phyloP scores from a whole-genome alignment of 2,113 vertebrate species.

The Serinus canaria region DNA sequence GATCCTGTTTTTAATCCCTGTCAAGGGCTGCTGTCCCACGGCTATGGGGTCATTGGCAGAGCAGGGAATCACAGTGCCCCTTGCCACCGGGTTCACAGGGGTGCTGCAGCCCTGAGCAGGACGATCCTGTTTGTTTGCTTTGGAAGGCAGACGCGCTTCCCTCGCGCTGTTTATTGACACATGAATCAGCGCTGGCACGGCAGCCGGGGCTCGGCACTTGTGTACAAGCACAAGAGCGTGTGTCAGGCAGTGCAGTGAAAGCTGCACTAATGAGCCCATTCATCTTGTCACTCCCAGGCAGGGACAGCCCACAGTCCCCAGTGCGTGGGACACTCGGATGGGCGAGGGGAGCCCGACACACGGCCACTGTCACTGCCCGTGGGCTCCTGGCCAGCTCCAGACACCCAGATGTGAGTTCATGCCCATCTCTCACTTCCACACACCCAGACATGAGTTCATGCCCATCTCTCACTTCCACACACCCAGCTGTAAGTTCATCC shows the following conservation, averaged over 20 bases:
- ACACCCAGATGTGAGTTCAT: fast-evolving
- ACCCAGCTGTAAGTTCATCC: too few species aligned
- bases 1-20: too few species aligned
- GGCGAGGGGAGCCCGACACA: background rate
- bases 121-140: constrained; percentile 36
- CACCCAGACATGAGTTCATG: too few species aligned
- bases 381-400: too few species aligned
- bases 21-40: background rate
- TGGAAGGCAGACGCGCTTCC: constrained; percentile 8
- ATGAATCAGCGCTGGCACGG: constrained; percentile 52
- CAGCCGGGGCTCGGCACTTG: background rate
- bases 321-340: background rate
- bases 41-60: fast-evolving
- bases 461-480: too few species aligned
- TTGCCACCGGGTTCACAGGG: background rate
- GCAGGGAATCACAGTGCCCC: fast-evolving
- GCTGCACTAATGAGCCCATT: constrained; percentile 32
- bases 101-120: background rate
- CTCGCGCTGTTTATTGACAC: constrained; percentile 50
- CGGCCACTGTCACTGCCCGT: background rate
- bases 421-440: background rate
- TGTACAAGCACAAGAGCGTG: background rate
- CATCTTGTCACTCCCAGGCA: constrained; percentile 25
- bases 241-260: constrained; percentile 34
- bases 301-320: background rate